Evolutionary conservation across 1,140 invertebrate species (phyloP).

Genomic region (Bombyx mori): ASM3026992v2 NC_085126.1:8560501-8561000

Average conservation of each 20-base stretch:
- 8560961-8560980: constrained; percentile 8
- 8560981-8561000: constrained; percentile 8
- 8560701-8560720: neutral
- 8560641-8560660: neutral
- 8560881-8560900: constrained; percentile 2
- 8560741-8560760: neutral
- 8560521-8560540: neutral
- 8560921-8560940: constrained; percentile 9
- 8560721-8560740: neutral
- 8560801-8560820: neutral
- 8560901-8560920: neutral
- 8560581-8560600: neutral
- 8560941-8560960: constrained; percentile 4
- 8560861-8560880: constrained; percentile 3
- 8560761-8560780: neutral
- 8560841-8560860: neutral
- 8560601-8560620: neutral
- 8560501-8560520: neutral
- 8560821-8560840: neutral
- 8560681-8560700: neutral
- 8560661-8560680: neutral
- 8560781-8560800: neutral
- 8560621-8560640: neutral
- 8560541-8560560: neutral
- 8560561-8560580: neutral